Percentiles rank a stretch among this genome's conserved stretches.
These are phyloP conservation scores for Lasioglossum malachurum DNA, from an alignment of 2,888 invertebrate species.

Conservation along the genomic window DNA sequence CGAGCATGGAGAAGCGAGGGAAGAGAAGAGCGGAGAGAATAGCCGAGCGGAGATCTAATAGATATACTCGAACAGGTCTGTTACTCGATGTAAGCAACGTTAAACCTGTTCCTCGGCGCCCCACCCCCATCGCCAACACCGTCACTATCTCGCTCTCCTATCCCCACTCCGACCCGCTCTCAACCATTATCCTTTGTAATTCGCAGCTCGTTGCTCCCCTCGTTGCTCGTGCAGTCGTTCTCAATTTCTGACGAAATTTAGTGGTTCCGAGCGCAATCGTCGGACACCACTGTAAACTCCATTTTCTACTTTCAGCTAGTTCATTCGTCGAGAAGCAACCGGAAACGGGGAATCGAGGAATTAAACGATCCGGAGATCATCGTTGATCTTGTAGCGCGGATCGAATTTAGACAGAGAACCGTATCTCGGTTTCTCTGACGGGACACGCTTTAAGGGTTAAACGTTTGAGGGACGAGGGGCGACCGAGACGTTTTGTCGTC, in stretches of 20 bases:
- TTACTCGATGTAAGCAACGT: constrained; percentile 62
- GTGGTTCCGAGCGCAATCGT: not conserved
- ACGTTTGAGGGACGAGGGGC: not conserved
- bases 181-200: constrained; percentile 32
- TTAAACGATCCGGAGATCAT: not conserved
- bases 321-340: not conserved
- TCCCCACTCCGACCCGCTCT: not conserved
- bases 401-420: not conserved
- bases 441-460: not conserved
- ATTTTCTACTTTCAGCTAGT: not conserved
- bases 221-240: constrained; percentile 4
- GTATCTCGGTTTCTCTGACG: not conserved
- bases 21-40: constrained; percentile 33
- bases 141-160: constrained; percentile 2
- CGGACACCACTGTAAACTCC: not conserved
- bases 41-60: constrained; percentile 53
- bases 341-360: not conserved
- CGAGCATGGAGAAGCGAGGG: not conserved
- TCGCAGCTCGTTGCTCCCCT: constrained; percentile 9
- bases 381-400: not conserved
- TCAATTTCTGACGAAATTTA: constrained; percentile 11
- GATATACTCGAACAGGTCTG: constrained; percentile 59
- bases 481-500: not conserved
- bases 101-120: constrained; percentile 62
- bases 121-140: constrained; percentile 14